Evolutionary conservation across 2,888 invertebrate genomes (phyloP).

Genomic region (Eurytoma adleriae): DNA sequence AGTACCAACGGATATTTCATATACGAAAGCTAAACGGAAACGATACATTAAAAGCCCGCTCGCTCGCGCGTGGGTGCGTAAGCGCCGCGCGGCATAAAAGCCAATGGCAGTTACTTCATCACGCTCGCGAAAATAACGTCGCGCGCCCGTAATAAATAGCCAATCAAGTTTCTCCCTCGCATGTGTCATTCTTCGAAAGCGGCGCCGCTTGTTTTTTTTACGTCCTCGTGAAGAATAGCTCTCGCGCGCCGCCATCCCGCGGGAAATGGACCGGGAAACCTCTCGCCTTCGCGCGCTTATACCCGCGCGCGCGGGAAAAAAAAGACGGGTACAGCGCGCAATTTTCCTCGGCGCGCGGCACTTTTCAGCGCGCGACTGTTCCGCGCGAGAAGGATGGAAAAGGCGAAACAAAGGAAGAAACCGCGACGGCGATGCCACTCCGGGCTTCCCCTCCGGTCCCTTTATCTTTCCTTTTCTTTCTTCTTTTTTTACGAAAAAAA

Average conservation of each 20-base stretch:
- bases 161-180: slow-evolving; percentile 29
- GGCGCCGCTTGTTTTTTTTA: not conserved
- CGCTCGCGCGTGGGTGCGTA: too few species aligned
- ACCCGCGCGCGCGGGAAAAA: slow-evolving; percentile 1
- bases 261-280: not conserved
- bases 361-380: not conserved
- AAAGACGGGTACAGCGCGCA: slow-evolving; percentile 1
- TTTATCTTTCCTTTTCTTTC: too few species aligned
- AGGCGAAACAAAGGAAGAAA: not conserved
- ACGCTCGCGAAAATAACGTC: slow-evolving; percentile 5
- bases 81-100: slow-evolving; percentile 20
- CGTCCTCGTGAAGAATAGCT: slow-evolving; percentile 21
- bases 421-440: too few species aligned
- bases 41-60: not conserved
- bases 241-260: not conserved
- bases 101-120: slow-evolving; percentile 8
- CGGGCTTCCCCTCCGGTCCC: too few species aligned
- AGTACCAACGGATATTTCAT: too few species aligned
- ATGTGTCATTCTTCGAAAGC: slow-evolving; percentile 20
- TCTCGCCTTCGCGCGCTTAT: not conserved
- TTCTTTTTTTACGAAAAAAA: not conserved
- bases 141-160: slow-evolving; percentile 36
- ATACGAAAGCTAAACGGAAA: too few species aligned
- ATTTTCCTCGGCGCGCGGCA: slow-evolving; percentile 36
- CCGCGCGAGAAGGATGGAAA: not conserved